Percentiles rank a stretch among this genome's conserved stretches.
Evolutionary conservation across 2,888 invertebrate genomes (phyloP).

Genomic region (Microdon myrmicae): DNA sequence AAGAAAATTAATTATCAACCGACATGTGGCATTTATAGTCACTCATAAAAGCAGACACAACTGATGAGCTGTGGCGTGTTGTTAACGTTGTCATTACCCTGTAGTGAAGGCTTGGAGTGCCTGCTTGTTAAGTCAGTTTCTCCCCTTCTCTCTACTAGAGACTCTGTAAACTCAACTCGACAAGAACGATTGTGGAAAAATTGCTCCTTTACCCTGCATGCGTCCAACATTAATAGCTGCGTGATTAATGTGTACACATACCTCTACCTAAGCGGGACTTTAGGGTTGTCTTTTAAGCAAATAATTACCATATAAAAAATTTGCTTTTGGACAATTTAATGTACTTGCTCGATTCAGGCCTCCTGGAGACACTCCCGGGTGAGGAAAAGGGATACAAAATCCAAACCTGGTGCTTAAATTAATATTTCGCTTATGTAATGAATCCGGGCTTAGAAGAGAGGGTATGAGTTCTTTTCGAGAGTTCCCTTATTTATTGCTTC

Average conservation of each 20-base stretch:
- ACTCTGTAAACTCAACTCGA: not conserved
- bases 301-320: slow-evolving; percentile 5
- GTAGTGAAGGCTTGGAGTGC: not conserved
- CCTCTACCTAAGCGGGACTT: not conserved
- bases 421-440: not conserved
- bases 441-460: not conserved
- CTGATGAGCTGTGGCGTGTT: slow-evolving; percentile 13
- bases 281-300: not conserved
- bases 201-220: slow-evolving; percentile 37
- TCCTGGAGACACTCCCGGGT: no score
- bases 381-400: no score
- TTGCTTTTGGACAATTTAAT: slow-evolving; percentile 29
- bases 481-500: slow-evolving; percentile 49
- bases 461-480: slow-evolving; percentile 28
- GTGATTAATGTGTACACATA: slow-evolving; percentile 35
- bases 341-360: slow-evolving; percentile 4
- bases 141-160: slow-evolving; percentile 1
- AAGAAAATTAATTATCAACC: slow-evolving; percentile 11
- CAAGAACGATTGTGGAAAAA: slow-evolving; percentile 21
- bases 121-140: slow-evolving; percentile 20
- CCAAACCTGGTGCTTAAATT: no score
- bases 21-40: slow-evolving; percentile 19
- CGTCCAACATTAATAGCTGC: slow-evolving; percentile 38
- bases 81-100: slow-evolving; percentile 13
- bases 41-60: slow-evolving; percentile 8